Evolutionary conservation across 1,140 invertebrate genomes (phyloP).

Genomic region (Heterodera schachtii): DNA sequence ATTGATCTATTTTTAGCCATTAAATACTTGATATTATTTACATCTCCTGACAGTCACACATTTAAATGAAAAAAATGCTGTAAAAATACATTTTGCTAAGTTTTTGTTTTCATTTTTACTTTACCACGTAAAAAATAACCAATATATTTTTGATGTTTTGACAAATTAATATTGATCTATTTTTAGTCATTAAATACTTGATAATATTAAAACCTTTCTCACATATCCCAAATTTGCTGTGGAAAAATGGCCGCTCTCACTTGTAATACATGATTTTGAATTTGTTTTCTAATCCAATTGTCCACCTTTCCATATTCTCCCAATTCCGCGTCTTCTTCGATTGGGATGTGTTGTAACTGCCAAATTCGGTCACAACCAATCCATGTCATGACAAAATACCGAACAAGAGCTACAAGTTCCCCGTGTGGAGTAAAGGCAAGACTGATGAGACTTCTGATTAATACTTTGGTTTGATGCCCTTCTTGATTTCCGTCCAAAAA

Average conservation of each 20-base stretch:
- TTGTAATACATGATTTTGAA: not conserved
- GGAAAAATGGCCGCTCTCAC: not conserved
- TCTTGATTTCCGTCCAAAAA: not conserved
- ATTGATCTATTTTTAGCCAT: no score
- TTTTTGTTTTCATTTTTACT: no score
- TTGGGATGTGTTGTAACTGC: not conserved
- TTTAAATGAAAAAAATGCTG: no score
- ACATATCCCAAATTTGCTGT: not conserved
- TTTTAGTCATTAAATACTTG: no score
- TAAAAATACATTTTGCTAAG: no score
- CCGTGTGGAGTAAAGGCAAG: not conserved
- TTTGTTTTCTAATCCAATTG: not conserved
- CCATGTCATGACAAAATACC: no score
- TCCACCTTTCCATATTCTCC: not conserved
- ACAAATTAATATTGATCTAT: no score
- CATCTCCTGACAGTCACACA: no score
- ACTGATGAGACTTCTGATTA: not conserved
- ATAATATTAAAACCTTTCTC: not conserved
- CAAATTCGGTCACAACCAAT: not conserved
- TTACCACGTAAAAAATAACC: no score
- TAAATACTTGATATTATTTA: no score
- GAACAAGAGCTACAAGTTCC: not conserved
- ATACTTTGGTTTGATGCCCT: not conserved
- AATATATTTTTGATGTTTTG: no score
- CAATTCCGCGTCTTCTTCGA: not conserved